Base-by-base conservation (phyloP, 2,113 vertebrate species). In the Eubucco bourcierii region DNA sequence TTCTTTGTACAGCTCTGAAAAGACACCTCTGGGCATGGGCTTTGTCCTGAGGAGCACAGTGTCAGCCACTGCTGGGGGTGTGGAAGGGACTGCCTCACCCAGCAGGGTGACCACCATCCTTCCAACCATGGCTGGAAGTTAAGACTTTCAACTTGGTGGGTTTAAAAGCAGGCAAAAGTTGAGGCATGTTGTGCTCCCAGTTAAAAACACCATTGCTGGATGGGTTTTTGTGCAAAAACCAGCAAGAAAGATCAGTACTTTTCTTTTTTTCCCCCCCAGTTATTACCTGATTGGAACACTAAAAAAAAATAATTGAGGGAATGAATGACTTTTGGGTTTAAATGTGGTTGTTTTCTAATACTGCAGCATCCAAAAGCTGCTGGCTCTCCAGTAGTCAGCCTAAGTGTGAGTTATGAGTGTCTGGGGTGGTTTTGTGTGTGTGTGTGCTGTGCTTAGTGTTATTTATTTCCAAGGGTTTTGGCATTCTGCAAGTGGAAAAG, bases 21-120 rank as follows among this genome's bases (percentile, higher is more conserved):
- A 13, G 23, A 4, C 2, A 1, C 12, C 16, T 5, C 37, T 1
- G 14, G 72, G 50, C 39, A 12, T 7, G 14, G 21, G 23, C 15
- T 31, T 4, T 0, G 1, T 27, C 55, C n/a, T 9, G 3, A 25
- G 79, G 72, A 63, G 78, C 78, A 28, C 27, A 6, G 1, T 5
- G 53, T 5, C 29, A 72, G 28, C 2, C 2, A 6, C 21, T 23
- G 46, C 61, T 52, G 70, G 46, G 20, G 25, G 9, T 10, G 1
- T 4, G 76, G 66, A 28, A 39, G 39, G 46, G 52, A 11, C 37
- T 21, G 1, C 31, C 56, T 52, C 12, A 58, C 52, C n/a, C 23
- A 24, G 50, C 23, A 25, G 3, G 15, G 4, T 2, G 1, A 5
- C 17, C 24, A 4, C 47, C 10, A 4, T 12, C 75, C 41, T n/a